A percentile compares a stretch with the other conserved stretches of the same genome.
phyloP scores from a whole-genome alignment of 2,888 invertebrate species.

The Drosophila paranaensis region DNA sequence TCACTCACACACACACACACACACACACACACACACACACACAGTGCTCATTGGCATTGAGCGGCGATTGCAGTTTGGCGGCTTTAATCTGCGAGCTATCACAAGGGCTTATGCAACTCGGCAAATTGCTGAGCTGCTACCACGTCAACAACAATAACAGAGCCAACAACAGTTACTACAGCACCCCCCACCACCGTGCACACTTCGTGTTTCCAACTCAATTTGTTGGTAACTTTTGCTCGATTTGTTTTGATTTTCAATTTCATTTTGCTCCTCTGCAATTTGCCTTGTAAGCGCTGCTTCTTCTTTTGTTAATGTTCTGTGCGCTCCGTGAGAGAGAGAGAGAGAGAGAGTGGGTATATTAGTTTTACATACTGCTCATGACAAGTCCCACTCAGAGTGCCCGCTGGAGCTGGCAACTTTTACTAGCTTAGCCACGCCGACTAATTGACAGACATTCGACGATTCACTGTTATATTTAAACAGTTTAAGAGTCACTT shows the following conservation, averaged over 20 bases:
- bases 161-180: background rate
- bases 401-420: background rate
- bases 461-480: too few relatives aligned
- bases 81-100: constrained; percentile 51
- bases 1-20: constrained; percentile 10
- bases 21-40: constrained; percentile 5
- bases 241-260: constrained; percentile 52
- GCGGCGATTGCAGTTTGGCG: constrained; percentile 56
- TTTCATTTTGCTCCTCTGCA: constrained; percentile 38
- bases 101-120: constrained; percentile 54
- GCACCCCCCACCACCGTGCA: constrained; percentile 2
- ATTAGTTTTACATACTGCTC: background rate
- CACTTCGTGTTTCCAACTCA: constrained; percentile 62
- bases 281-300: constrained; percentile 6
- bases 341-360: background rate
- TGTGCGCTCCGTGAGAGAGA: background rate
- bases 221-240: constrained; percentile 58
- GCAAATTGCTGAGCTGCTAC: constrained; percentile 54
- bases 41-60: constrained; percentile 23
- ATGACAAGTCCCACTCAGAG: background rate
- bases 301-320: constrained; percentile 7
- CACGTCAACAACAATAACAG: constrained; percentile 12
- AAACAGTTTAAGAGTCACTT: background rate
- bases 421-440: background rate
- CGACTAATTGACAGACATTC: background rate